Evolutionary conservation across 2,113 vertebrate species (phyloP), one percentile per base, ranked within the genome.

Genomic region (Abramis brama): DNA sequence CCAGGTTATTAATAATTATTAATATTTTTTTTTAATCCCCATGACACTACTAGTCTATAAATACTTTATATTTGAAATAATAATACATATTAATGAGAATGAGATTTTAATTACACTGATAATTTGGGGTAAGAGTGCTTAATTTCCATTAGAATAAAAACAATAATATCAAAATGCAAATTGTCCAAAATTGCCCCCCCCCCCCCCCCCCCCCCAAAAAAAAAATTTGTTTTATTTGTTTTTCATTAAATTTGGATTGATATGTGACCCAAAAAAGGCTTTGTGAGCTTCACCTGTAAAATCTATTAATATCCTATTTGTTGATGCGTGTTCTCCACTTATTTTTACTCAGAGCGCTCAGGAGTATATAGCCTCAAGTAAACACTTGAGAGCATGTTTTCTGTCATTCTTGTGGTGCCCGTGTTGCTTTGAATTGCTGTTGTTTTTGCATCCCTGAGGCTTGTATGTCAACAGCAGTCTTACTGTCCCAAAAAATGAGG

Each of bases 401-500:
- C 11, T 27, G 4, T n/a, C 66, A 11, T 11, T 33, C 52, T 59
- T n/a, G 10, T 75, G 45, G 33, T 19, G 7, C 50, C 64, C 59
- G 1, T 82, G 50, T 66, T 57, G 30, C 68, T 87, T 62, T 43
- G 3, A 47, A 70, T 62, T 17, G 45, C 23, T 33, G 39, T 64
- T 75, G 83, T 55, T 85, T 84, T 82, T 83, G 19, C 33, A 50
- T n/a, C n/a, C 75, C 75, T 27, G n/a, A 71, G 59, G 75, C 64
- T 45, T 25, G 73, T 80, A 73, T 78, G 66, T 30, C 78, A 52
- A 47, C 73, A 43, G 25, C 45, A 23, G 79, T 68, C 23, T 36
- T 78, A 62, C 73, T 86, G 74, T 88, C 79, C 75, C 74, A 33
- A 52, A 36, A 88, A 86, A 86, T 80, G 25, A 47, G 47, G 17